phyloP scores from a whole-genome alignment of 2,797 vertebrate genomes.

The Coregonus ussuriensis region DNA sequence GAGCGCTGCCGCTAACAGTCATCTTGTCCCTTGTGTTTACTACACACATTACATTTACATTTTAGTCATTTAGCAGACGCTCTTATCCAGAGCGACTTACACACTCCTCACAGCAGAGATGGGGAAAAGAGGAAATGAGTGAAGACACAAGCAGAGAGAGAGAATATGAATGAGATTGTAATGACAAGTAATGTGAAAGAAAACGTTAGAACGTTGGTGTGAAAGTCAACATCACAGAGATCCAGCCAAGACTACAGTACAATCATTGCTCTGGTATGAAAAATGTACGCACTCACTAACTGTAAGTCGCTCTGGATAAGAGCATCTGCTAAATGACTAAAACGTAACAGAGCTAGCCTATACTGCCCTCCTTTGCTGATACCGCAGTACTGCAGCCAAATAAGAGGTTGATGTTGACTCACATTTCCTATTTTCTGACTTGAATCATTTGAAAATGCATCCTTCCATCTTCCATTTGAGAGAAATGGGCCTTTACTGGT shows the following conservation, averaged over 20 bases:
- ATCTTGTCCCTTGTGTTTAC: no score
- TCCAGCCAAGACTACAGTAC: background rate
- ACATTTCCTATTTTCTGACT: background rate
- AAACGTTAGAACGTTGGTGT: background rate
- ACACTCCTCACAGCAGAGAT: background rate
- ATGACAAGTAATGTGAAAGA: background rate
- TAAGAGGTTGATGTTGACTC: background rate
- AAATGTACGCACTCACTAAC: no score
- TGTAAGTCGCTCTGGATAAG: no score
- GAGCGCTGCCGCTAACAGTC: background rate
- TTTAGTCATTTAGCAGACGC: no score
- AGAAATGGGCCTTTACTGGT: no score
- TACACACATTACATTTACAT: no score
- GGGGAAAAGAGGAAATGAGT: background rate
- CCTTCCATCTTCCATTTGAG: no score
- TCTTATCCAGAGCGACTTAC: no score
- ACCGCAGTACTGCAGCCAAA: background rate
- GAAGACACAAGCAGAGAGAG: background rate
- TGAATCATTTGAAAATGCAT: background rate
- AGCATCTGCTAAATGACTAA: no score
- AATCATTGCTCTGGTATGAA: background rate
- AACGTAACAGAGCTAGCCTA: background rate
- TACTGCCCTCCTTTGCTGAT: background rate
- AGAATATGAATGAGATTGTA: background rate
- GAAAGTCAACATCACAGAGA: background rate